These are phyloP conservation scores for Chorisops tibialis DNA, from an alignment of 2,888 invertebrate genomes.

Conservation along the genomic window DNA sequence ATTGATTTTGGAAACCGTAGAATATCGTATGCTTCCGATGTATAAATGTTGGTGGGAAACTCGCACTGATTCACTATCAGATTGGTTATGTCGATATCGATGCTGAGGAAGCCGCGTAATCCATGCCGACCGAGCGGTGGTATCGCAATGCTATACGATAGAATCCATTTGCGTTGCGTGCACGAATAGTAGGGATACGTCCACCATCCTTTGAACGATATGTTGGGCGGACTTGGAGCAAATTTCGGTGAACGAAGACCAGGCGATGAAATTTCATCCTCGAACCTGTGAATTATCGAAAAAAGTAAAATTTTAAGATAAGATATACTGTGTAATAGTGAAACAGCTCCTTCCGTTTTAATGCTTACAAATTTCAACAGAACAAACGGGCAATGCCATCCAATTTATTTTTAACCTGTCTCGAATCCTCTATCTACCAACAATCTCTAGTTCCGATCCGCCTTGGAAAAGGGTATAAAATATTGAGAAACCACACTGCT, in stretches of 20 bases:
- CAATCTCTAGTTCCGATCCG: no score
- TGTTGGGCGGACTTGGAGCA: constrained; percentile 59
- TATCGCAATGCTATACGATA: constrained; percentile 76
- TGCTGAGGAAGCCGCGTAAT: constrained; percentile 60
- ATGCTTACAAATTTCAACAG: no score
- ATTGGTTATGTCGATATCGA: constrained; percentile 77
- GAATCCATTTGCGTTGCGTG: constrained; percentile 71
- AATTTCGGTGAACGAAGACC: constrained; percentile 62
- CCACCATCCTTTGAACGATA: constrained; percentile 76
- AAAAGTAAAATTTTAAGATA: not conserved
- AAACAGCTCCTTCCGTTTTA: no score
- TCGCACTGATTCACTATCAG: constrained; percentile 88
- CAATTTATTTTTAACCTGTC: no score
- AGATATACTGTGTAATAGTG: no score
- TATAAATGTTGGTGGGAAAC: constrained; percentile 41
- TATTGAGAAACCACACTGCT: no score
- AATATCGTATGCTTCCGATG: constrained; percentile 23
- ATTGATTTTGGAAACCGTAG: constrained; percentile 22
- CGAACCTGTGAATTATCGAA: constrained; percentile 55
- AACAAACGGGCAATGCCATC: no score
- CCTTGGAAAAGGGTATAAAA: no score
- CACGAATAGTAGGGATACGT: constrained; percentile 87
- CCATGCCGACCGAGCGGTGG: constrained; percentile 57
- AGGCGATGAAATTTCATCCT: constrained; percentile 58
- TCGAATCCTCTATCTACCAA: no score